Percentiles rank a stretch among this genome's conserved stretches.
phyloP scores from a whole-genome alignment of 1,140 invertebrate genomes.

The Zaprionus capensis region DNA sequence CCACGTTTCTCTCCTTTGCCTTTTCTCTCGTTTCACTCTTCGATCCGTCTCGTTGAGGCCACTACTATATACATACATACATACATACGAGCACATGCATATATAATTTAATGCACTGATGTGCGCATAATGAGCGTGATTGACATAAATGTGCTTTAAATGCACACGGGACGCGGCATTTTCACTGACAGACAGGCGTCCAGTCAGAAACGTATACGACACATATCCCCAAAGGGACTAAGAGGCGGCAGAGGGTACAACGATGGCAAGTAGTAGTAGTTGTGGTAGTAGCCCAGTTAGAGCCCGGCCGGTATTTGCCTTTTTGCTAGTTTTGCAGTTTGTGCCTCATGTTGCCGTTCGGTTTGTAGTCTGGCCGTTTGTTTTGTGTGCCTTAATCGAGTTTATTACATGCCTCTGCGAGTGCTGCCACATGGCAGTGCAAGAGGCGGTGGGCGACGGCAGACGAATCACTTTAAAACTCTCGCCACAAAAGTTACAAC shows the following conservation, averaged over 20 bases:
- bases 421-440: neutral
- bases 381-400: slow-evolving; percentile 76
- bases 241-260: neutral
- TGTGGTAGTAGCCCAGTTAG: slow-evolving; percentile 23
- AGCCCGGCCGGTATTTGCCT: slow-evolving; percentile 24
- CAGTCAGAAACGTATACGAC: slow-evolving; percentile 22
- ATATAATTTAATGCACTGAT: slow-evolving; percentile 77
- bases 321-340: slow-evolving; percentile 20
- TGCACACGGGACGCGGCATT: slow-evolving; percentile 56
- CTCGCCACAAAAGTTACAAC: slow-evolving; percentile 50
- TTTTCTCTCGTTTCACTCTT: slow-evolving; percentile 6
- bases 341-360: slow-evolving; percentile 28
- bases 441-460: neutral
- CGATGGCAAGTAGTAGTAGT: neutral
- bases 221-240: neutral
- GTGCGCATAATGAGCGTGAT: slow-evolving; percentile 80
- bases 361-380: slow-evolving; percentile 73
- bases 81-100: slow-evolving; percentile 4
- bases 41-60: slow-evolving; percentile 8
- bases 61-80: slow-evolving; percentile 39
- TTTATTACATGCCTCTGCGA: slow-evolving; percentile 68
- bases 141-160: slow-evolving; percentile 82
- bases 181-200: slow-evolving; percentile 28
- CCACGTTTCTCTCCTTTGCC: slow-evolving; percentile 4
- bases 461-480: slow-evolving; percentile 48